Conservation (phyloP, 2,113 vertebrate genomes). For the Heterotis niloticus region DNA sequence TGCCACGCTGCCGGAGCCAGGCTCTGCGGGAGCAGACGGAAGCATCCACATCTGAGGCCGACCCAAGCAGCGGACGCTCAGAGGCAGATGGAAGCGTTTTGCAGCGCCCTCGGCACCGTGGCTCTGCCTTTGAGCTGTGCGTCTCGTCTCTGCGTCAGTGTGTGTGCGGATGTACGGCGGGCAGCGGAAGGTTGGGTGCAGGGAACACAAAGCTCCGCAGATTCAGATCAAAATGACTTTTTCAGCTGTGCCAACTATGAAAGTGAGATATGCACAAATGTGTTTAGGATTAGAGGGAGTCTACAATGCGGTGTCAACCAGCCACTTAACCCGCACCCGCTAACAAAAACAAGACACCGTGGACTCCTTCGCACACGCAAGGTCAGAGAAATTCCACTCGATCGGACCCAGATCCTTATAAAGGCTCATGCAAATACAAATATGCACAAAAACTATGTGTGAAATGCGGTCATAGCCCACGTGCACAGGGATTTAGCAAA, state of each 20-base stretch:
- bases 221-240: background rate
- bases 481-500: background rate
- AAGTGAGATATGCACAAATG: background rate
- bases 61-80: background rate
- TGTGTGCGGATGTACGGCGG: background rate
- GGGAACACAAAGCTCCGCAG: background rate
- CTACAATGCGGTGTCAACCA: background rate
- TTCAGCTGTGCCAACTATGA: background rate
- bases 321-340: background rate
- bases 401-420: background rate
- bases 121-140: background rate
- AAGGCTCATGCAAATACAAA: background rate
- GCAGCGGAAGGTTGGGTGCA: background rate
- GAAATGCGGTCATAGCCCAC: background rate
- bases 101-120: background rate
- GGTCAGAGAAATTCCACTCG: slow-evolving; percentile 3
- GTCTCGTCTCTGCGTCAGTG: background rate
- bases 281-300: slow-evolving; percentile 9
- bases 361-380: slow-evolving; percentile 4
- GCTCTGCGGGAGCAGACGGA: background rate
- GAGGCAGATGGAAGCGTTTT: background rate
- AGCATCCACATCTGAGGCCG: background rate
- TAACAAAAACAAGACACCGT: background rate
- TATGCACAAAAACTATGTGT: background rate
- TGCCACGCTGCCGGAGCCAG: background rate